Evolutionary conservation across 1,140 invertebrate species (phyloP).

Genomic region (Myzus persicae): DNA sequence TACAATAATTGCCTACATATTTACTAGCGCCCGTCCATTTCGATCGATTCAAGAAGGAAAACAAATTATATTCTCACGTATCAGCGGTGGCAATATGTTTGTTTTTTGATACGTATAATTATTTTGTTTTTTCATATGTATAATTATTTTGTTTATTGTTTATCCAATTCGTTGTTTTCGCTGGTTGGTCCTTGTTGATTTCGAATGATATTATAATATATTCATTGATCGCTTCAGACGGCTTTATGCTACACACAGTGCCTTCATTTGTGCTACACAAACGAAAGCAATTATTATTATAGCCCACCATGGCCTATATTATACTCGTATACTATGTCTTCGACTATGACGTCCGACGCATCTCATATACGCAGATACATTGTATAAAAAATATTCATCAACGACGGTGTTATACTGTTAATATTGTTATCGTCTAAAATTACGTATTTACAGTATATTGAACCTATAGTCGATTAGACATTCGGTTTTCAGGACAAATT

Average conservation of each 20-base stretch:
- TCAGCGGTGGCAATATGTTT: neutral
- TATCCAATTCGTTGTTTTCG: neutral
- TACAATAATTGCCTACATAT: neutral
- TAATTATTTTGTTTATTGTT: neutral
- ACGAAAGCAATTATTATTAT: neutral
- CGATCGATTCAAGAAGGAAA: neutral
- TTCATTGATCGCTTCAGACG: too few relatives aligned
- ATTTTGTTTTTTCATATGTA: neutral
- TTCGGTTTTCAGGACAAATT: neutral
- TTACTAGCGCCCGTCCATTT: neutral
- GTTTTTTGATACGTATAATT: neutral
- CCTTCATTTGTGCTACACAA: neutral
- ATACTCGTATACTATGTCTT: neutral
- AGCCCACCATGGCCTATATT: neutral
- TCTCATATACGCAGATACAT: neutral
- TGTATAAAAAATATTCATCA: neutral
- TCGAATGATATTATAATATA: too few relatives aligned
- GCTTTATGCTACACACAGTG: neutral
- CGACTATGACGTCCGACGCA: neutral
- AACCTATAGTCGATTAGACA: neutral
- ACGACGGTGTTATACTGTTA: neutral
- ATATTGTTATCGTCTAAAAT: neutral
- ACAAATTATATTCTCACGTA: neutral
- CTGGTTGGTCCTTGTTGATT: neutral
- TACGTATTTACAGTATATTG: neutral